Conservation (phyloP, 2,113 vertebrate genomes). For the Nibea coibor region DNA sequence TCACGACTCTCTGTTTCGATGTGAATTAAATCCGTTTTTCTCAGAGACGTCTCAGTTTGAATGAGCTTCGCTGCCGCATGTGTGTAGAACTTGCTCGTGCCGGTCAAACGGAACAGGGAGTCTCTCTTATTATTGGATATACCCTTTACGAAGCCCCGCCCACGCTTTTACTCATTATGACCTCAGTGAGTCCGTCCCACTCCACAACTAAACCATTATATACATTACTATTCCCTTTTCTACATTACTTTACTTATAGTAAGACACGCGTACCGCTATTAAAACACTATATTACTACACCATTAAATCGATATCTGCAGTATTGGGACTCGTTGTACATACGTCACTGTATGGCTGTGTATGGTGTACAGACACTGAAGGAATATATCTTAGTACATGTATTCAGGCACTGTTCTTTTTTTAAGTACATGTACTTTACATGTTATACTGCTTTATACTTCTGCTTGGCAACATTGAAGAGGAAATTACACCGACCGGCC, state of each 20-base stretch:
- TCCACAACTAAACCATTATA: background rate
- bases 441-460: no score
- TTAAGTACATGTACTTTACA: background rate
- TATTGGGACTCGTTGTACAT: background rate
- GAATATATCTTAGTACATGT: background rate
- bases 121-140: slow-evolving; percentile 57
- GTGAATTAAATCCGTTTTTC: background rate
- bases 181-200: background rate
- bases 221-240: background rate
- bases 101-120: slow-evolving; percentile 9
- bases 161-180: slow-evolving; percentile 6
- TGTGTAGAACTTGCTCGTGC: slow-evolving; percentile 34
- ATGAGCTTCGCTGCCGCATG: slow-evolving; percentile 42
- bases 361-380: background rate
- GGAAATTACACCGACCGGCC: no score
- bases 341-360: background rate
- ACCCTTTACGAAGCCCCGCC: slow-evolving; percentile 30
- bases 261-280: background rate
- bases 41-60: slow-evolving; percentile 44
- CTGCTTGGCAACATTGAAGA: no score
- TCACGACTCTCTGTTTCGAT: background rate
- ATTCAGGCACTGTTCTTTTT: background rate
- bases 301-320: background rate
- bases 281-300: background rate
- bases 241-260: background rate